Conservation (phyloP, 2,888 invertebrate genomes). For the Adelognathus sp. region DNA sequence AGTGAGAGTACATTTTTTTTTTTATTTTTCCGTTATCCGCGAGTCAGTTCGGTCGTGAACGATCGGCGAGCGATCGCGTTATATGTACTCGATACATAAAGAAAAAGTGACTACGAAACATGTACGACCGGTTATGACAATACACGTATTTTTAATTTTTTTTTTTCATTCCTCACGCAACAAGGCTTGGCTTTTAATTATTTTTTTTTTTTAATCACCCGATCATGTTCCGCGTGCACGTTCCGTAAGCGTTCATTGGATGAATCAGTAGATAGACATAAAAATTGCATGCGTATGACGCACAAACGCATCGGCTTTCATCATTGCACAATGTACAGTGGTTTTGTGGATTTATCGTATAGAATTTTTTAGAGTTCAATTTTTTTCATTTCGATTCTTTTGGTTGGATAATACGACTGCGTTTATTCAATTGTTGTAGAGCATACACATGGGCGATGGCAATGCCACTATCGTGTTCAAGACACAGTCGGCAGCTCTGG, state of each 20-base stretch:
- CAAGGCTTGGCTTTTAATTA: conserved; percentile 23
- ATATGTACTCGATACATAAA: not conserved
- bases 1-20: conserved; percentile 1
- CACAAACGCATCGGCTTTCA: conserved; percentile 32
- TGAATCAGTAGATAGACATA: not conserved
- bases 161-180: not conserved
- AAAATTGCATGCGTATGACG: conserved; percentile 21
- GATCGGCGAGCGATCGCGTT: not conserved
- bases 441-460: conserved; percentile 77
- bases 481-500: conserved; percentile 83
- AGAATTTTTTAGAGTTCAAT: conserved; percentile 19
- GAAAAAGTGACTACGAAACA: not conserved
- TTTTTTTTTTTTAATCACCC: conserved; percentile 19
- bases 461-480: conserved; percentile 82
- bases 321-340: conserved; percentile 16
- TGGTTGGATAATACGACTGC: conserved; percentile 36
- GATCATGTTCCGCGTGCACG: conserved; percentile 33
- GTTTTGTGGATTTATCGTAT: not conserved
- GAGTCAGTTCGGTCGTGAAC: not conserved
- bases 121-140: conserved; percentile 2
- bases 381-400: conserved; percentile 25
- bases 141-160: conserved; percentile 3
- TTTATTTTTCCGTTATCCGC: not conserved
- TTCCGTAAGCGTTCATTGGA: conserved; percentile 3
- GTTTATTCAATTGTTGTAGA: conserved; percentile 73